A percentile compares a stretch with the other conserved stretches of the same genome.
Evolutionary conservation across 2,888 invertebrate species (phyloP).

Genomic region (Drosophila infuscata): DNA sequence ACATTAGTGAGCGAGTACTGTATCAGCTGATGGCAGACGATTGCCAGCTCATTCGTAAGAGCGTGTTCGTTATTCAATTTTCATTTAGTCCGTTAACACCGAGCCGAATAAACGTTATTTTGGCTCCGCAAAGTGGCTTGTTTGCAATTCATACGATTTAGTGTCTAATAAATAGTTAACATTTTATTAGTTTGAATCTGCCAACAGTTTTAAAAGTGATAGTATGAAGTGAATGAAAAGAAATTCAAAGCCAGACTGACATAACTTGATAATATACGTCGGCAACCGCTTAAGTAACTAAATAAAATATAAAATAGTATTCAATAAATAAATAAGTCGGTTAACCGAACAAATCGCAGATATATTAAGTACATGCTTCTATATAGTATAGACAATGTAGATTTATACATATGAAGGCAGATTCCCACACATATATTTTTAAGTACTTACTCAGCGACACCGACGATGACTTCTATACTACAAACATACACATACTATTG

Average conservation of each 20-base stretch:
- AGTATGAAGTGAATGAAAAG: conserved; percentile 1
- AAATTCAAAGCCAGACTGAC: not conserved
- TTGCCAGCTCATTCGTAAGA: conserved; percentile 11
- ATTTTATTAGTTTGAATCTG: not conserved
- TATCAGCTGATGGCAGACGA: conserved; percentile 42
- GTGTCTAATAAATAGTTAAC: not conserved
- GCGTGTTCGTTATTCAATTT: conserved; percentile 38
- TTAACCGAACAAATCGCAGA: not conserved
- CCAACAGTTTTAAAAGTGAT: conserved; percentile 9
- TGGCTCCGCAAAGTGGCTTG: conserved; percentile 5
- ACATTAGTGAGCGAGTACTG: conserved; percentile 10
- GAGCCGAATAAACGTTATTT: conserved; percentile 44
- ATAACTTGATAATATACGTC: not conserved
- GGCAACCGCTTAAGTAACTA: not conserved
- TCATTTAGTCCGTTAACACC: conserved; percentile 59
- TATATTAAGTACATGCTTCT: not conserved
- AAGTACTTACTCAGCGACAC: not conserved
- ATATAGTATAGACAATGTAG: not conserved
- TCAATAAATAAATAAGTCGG: conserved; percentile 6
- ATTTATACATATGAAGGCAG: conserved; percentile 4
- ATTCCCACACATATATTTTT: conserved; percentile 6
- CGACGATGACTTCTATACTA: conserved; percentile 5
- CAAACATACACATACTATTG: conserved; percentile 11
- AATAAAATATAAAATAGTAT: conserved; percentile 3
- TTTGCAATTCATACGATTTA: not conserved